These are phyloP conservation scores for Metridium senile DNA, from an alignment of 92 coral and sea anemone species.

Conservation along the genomic window DNA sequence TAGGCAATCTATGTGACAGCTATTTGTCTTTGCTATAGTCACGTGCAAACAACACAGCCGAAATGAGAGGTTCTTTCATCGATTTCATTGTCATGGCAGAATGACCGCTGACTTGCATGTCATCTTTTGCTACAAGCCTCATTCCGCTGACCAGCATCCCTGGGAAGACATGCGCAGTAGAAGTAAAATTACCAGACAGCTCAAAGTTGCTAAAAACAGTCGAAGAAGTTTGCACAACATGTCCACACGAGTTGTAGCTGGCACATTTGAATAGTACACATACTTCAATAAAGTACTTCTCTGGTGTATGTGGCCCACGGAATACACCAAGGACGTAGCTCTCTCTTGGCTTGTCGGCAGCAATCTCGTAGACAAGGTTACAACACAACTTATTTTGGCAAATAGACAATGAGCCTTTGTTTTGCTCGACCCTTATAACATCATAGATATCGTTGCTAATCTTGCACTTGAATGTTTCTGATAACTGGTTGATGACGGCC, in stretches of 20 bases:
- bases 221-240: slow-evolving; percentile 44
- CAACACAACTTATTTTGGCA: slow-evolving; percentile 77
- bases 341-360: slow-evolving; percentile 26
- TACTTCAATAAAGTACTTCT: slow-evolving; percentile 66
- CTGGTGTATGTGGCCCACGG: slow-evolving; percentile 67
- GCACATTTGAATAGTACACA: slow-evolving; percentile 84
- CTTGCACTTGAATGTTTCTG: slow-evolving; percentile 39
- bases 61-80: slow-evolving; percentile 67
- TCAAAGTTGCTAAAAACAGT: slow-evolving; percentile 69
- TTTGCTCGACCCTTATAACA: slow-evolving; percentile 46
- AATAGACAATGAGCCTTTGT: slow-evolving; percentile 46
- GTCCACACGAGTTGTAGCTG: slow-evolving; percentile 67
- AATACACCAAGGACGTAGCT: slow-evolving; percentile 87
- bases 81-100: slow-evolving; percentile 33
- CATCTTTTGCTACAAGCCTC: slow-evolving; percentile 57
- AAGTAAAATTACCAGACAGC: slow-evolving; percentile 79
- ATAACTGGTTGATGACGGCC: neutral
- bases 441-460: slow-evolving; percentile 69
- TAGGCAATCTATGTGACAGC: too few species aligned
- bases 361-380: slow-evolving; percentile 40
- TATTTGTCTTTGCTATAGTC: slow-evolving; percentile 48
- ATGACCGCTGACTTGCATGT: slow-evolving; percentile 45
- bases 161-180: slow-evolving; percentile 79
- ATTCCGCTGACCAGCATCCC: slow-evolving; percentile 63
- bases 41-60: slow-evolving; percentile 84